Conservation (phyloP, 2,113 vertebrate genomes). For the Corythornis cristatus region DNA sequence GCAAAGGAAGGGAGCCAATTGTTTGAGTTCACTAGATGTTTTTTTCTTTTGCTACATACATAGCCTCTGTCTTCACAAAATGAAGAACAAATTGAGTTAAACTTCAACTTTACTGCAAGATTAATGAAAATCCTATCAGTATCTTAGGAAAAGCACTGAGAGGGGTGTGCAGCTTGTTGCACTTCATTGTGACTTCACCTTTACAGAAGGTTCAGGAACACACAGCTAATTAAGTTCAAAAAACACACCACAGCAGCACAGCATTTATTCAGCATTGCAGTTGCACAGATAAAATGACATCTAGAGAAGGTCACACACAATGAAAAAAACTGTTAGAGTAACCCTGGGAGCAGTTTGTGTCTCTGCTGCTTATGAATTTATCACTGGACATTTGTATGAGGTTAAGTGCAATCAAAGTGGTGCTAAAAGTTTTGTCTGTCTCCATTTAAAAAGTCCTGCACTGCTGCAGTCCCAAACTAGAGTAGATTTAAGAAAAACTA, state of each 20-base stretch:
- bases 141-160: background rate
- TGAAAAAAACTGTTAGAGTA: background rate
- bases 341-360: background rate
- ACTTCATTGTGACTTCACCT: background rate
- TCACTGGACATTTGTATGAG: background rate
- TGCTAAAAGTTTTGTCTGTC: background rate
- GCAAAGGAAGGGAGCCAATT: background rate
- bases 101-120: conserved; percentile 15
- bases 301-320: background rate
- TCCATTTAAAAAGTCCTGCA: background rate
- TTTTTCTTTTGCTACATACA: background rate
- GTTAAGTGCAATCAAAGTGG: background rate
- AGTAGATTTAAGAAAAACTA: background rate
- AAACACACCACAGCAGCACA: background rate
- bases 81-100: background rate
- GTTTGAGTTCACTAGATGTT: background rate
- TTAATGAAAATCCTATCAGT: background rate
- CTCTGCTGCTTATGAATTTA: background rate
- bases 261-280: background rate
- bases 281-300: background rate
- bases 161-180: background rate
- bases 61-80: background rate
- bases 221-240: background rate
- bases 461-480: background rate
- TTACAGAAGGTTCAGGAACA: background rate